phyloP scores from a whole-genome alignment of 2,113 vertebrate genomes.

The Rhinichthys klamathensis region DNA sequence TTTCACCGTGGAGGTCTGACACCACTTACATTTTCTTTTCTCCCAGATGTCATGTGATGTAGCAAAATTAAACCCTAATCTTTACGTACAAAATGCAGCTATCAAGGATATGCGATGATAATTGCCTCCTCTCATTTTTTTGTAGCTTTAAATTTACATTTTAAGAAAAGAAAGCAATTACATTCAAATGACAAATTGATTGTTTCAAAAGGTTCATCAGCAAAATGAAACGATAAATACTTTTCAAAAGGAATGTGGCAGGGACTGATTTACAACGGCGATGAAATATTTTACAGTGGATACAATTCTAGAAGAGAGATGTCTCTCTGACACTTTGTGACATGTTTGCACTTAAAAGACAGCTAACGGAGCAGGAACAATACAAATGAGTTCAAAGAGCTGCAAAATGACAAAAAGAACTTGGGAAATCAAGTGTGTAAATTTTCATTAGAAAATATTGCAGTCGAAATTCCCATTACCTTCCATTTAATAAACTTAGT shows the following conservation, averaged over 20 bases:
- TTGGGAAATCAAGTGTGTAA: neutral
- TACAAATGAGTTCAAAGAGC: neutral
- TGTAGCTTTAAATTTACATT: slow-evolving; percentile 14
- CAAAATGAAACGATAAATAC: slow-evolving; percentile 23
- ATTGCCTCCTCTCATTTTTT: slow-evolving; percentile 42
- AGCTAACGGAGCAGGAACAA: neutral
- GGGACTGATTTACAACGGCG: slow-evolving; percentile 14
- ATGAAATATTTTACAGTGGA: neutral
- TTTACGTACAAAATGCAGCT: slow-evolving; percentile 28
- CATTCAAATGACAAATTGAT: slow-evolving; percentile 21
- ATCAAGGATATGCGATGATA: slow-evolving; percentile 42
- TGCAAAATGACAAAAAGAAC: slow-evolving; percentile 4
- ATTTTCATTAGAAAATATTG: neutral
- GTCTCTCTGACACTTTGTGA: slow-evolving; percentile 22
- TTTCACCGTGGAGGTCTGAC: slow-evolving; percentile 20
- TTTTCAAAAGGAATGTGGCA: slow-evolving; percentile 21
- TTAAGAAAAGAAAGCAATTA: slow-evolving; percentile 24
- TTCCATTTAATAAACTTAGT: slow-evolving; percentile 16
- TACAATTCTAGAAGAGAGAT: slow-evolving; percentile 27
- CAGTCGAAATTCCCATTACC: neutral
- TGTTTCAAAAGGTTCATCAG: slow-evolving; percentile 37
- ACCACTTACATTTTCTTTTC: slow-evolving; percentile 16
- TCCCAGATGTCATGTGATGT: neutral
- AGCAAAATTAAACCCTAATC: slow-evolving; percentile 38
- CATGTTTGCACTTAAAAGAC: neutral